Percentiles rank a stretch among this genome's conserved stretches.
These are phyloP conservation scores for Lysandra coridon DNA, from an alignment of 2,888 invertebrate genomes.

Conservation along the genomic window DNA sequence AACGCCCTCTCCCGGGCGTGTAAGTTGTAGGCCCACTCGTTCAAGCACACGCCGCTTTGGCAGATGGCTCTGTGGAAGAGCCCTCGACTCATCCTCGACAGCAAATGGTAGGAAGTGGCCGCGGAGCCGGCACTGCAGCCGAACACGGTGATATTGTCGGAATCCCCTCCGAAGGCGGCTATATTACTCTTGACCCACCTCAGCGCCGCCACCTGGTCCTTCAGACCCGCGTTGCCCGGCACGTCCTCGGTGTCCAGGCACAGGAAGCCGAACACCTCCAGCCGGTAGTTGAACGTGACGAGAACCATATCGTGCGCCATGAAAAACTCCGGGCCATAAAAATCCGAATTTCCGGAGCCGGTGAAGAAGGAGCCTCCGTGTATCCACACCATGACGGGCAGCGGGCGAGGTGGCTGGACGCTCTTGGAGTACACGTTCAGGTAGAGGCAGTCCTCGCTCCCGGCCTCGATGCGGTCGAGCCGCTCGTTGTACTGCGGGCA, in stretches of 20 bases:
- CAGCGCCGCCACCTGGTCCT: constrained; percentile 75
- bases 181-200: constrained; percentile 73
- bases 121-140: constrained; percentile 75
- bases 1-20: constrained; percentile 64
- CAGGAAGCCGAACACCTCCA: constrained; percentile 73
- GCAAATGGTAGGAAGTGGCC: constrained; percentile 61
- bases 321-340: constrained; percentile 74
- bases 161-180: constrained; percentile 65
- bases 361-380: constrained; percentile 76
- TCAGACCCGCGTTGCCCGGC: constrained; percentile 73
- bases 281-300: constrained; percentile 73
- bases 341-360: constrained; percentile 73
- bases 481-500: constrained; percentile 75
- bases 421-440: constrained; percentile 83
- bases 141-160: constrained; percentile 68
- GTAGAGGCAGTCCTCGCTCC: constrained; percentile 84
- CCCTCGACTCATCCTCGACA: constrained; percentile 68
- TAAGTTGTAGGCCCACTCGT: constrained; percentile 67
- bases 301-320: constrained; percentile 66
- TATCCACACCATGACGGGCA: constrained; percentile 75
- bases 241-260: constrained; percentile 71
- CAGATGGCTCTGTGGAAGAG: constrained; percentile 74
- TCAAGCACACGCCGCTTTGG: constrained; percentile 73
- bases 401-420: constrained; percentile 45
- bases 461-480: constrained; percentile 71